Evolutionary conservation across 2,113 vertebrate species (phyloP), one percentile per base, ranked within the genome.

Genomic region (Salvator merianae): DNA sequence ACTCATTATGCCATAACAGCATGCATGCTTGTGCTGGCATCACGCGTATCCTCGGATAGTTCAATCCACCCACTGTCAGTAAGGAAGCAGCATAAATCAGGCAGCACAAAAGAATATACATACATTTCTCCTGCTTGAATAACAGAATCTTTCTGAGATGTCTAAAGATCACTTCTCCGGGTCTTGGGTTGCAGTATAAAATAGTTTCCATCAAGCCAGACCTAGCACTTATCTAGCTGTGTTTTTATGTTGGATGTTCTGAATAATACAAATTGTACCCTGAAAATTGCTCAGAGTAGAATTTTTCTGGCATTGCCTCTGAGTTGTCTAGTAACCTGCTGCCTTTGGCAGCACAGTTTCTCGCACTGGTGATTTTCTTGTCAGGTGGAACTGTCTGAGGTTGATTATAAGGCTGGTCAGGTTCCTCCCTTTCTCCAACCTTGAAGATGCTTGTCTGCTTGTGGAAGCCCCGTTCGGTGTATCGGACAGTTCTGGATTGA

Each of bases 371-470:
- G 68, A 77, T 62, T 93, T 88, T 66, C 63, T 83, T 83, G 62
- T 50, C 0, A 0, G 9, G 16, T 84, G 80, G 88, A 85, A 78
- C 28, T 59, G 86, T 88, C 30, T 34, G 22, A 78, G n/a, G 0
- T 74, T 50, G 7, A 79, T 73, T 86, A 14, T 85, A 78, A 90
- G 10, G 32, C 79, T 90, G 62, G 0, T 89, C 79, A 84, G 65
- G 66, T 85, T 91, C 43, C 28, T 89, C 26, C 20, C 0, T 0
- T 86, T 79, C 88, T 71, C 38, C 43, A 68, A 85, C 10, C 65
- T 77, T 91, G 84, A 74, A 88, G 90, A 90, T 81, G 1, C 68
- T 88, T 93, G 81, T 50, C 91, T 79, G 74, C 85, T 47, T 71
- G 47, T 74, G 86, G 87, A 91, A 81, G 5, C 72, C 82, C 66